These are phyloP conservation scores for Clamator glandarius DNA, from an alignment of 2,797 vertebrate genomes.

Conservation along the genomic window DNA sequence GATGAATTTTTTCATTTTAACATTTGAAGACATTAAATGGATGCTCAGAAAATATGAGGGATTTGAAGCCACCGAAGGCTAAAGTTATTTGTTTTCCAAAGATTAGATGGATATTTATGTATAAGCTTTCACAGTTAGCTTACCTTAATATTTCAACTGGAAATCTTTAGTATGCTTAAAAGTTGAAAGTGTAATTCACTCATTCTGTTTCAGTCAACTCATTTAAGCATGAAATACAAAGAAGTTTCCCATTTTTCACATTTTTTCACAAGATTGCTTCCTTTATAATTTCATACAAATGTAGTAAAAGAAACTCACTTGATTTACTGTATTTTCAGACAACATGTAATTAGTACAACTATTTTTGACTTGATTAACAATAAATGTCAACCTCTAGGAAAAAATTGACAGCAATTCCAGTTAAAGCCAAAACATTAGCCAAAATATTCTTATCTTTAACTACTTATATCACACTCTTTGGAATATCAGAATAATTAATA, in stretches of 20 bases:
- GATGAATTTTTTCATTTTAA: conserved; percentile 30
- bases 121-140: background rate
- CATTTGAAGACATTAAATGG: conserved; percentile 41
- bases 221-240: background rate
- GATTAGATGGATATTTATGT: conserved; percentile 21
- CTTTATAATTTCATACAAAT: background rate
- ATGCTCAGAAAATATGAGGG: conserved; percentile 21
- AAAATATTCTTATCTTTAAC: conserved; percentile 1
- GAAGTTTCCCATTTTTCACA: background rate
- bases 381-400: conserved; percentile 7
- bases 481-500: background rate
- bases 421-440: background rate
- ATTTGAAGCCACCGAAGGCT: conserved; percentile 18
- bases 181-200: conserved; percentile 19
- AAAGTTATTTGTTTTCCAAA: conserved; percentile 46
- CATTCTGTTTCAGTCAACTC: background rate
- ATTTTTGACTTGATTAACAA: background rate
- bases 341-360: background rate
- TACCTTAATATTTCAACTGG: background rate
- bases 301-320: background rate
- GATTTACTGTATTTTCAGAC: conserved; percentile 10
- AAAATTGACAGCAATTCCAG: conserved; percentile 15
- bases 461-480: background rate
- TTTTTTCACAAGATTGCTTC: background rate
- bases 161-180: conserved; percentile 22